These are phyloP conservation scores for Onychostruthus taczanowskii DNA, from an alignment of 2,113 vertebrate species.

Conservation along the genomic window DNA sequence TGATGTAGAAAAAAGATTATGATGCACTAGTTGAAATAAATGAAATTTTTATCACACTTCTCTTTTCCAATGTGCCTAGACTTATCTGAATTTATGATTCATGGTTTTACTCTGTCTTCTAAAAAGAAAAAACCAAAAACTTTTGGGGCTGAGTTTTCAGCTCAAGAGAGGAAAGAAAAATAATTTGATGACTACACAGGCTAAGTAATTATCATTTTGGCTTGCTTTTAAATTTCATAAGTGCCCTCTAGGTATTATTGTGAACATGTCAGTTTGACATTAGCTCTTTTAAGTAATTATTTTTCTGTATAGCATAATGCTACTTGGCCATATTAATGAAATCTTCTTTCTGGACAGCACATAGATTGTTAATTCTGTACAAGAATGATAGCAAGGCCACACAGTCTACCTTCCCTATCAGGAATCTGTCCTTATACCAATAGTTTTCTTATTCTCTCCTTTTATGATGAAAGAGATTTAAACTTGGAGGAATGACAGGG, in stretches of 20 bases:
- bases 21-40: background rate
- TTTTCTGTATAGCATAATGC: background rate
- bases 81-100: background rate
- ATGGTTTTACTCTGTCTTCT: background rate
- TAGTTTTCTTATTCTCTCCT: background rate
- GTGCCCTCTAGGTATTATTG: background rate
- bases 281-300: background rate
- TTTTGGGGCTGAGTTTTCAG: background rate
- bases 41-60: background rate
- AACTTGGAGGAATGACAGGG: background rate
- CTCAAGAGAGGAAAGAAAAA: background rate
- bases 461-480: background rate
- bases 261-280: background rate
- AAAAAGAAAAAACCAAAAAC: background rate
- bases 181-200: background rate
- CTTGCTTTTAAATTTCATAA: background rate
- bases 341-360: background rate
- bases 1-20: background rate
- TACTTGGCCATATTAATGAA: background rate
- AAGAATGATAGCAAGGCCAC: background rate
- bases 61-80: background rate
- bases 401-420: background rate
- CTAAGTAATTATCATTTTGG: background rate
- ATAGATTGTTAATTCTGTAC: background rate
- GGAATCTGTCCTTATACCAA: background rate